A percentile compares a stretch with the other conserved stretches of the same genome.
phyloP scores from a whole-genome alignment of 2,888 invertebrate species.

The Melanchra persicariae region DNA sequence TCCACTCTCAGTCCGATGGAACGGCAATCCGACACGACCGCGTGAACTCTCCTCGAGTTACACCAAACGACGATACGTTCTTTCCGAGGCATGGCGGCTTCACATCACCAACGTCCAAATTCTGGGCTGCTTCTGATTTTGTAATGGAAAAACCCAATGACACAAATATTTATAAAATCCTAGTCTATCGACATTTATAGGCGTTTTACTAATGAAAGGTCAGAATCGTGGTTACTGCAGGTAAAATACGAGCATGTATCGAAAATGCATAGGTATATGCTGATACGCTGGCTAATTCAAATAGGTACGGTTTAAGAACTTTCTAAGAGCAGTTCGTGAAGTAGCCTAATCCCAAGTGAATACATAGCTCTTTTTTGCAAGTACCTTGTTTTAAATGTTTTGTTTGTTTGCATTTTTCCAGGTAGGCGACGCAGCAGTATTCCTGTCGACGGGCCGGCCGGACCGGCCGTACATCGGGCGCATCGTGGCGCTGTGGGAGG shows the following conservation, averaged over 20 bases:
- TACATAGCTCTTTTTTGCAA: background rate
- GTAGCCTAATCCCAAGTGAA: background rate
- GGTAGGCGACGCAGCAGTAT: constrained; percentile 99
- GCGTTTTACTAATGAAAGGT: background rate
- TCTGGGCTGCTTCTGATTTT: background rate
- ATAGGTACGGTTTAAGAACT: background rate
- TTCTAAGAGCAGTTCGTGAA: no score
- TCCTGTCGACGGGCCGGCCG: constrained; percentile 97
- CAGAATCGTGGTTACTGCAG: background rate
- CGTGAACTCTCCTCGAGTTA: no score
- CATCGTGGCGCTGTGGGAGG: constrained; percentile 98
- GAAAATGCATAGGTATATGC: no score
- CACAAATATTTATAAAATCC: background rate
- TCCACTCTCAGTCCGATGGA: no score
- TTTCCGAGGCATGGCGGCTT: no score
- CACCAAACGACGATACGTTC: no score
- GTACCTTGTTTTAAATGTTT: background rate
- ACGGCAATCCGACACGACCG: no score
- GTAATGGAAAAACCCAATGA: background rate
- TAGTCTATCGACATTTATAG: background rate
- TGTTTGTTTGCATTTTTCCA: constrained; percentile 76
- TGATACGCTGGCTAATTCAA: background rate
- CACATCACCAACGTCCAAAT: no score
- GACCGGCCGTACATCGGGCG: constrained; percentile 98
- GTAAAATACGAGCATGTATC: no score